Base-by-base conservation (phyloP, 2,888 invertebrate species). In the Caenorhabditis sulstoni region DNA sequence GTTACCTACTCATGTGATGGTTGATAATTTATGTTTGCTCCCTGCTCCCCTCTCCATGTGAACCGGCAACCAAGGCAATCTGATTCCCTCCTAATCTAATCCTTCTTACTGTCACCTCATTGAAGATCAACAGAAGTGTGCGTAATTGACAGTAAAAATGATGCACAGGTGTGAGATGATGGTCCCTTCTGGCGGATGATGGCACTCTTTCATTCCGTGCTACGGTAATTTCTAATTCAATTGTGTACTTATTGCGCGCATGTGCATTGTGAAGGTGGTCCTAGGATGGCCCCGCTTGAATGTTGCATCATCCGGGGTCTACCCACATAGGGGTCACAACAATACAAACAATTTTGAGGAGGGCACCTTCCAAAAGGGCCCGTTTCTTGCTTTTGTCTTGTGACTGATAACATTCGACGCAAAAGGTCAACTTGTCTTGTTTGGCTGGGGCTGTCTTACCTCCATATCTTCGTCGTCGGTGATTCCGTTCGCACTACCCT, bases 401-500 rank as follows among this genome's bases (percentile, higher is more conserved):
- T 16, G 35, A 39, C 35, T 53, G 55, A 57, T 66, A 66, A 39
- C 47, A 58, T 67, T 58, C 47, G 44, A 53, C 55, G 22, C 8
- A 41, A n/a, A 57, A 57, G 58, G 58, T 41, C 58, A 58, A 44
- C n/a, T 22, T 3, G 29, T 39, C 14, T 7, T 55, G n/a, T 29
- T 29, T 29, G 29, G 7, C 37, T 37, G 37, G 37, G 37, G 5
- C 37, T 37, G 12, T 3, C 41, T 22, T 57, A 73, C 73, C 73
- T 73, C 73, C 64, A 73, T 61, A 39, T 83, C 82, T 62, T 83
- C 82, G 49, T 83, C 82, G 59, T 83, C 82, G n/a, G 76, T 75
- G 35, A 80, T 64, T 18, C 58, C 61, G 53, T 81, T 83, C 9
- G 61, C 82, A 75, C 82, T 83, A 47, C 82, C 82, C 61, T 83